Evolutionary conservation across 2,113 vertebrate genomes (phyloP).

Genomic region (Climacteris rufus): DNA sequence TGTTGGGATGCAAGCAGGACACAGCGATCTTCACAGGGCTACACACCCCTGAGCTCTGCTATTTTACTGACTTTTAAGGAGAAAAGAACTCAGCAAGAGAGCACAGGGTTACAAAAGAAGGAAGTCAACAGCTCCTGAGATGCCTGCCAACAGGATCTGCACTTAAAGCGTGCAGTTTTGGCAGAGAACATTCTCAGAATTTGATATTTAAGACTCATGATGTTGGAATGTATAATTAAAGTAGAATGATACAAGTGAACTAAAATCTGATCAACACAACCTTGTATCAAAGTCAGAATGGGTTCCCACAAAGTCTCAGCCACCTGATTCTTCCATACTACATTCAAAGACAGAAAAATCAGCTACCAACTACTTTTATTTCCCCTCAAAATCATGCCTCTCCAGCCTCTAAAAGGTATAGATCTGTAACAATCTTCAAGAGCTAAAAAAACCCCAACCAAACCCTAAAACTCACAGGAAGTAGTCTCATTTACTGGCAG

Average conservation of each 20-base stretch:
- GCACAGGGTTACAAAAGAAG: background rate
- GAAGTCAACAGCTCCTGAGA: background rate
- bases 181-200: constrained; percentile 21
- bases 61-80: background rate
- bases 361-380: background rate
- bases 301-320: background rate
- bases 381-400: background rate
- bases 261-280: background rate
- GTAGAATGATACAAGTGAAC: constrained; percentile 1
- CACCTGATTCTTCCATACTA: background rate
- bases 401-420: background rate
- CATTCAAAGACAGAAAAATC: background rate
- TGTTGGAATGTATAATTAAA: background rate
- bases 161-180: constrained; percentile 4
- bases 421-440: background rate
- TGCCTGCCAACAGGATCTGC: constrained; percentile 31
- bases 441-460: background rate
- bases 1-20: background rate
- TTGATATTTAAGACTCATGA: constrained; percentile 19
- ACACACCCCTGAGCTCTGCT: background rate
- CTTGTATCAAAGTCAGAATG: background rate
- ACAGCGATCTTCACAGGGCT: background rate
- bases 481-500: background rate
- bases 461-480: background rate
- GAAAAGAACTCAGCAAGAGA: background rate